phyloP scores from a whole-genome alignment of 2,888 invertebrate species.

The Campoplex nolae region DNA sequence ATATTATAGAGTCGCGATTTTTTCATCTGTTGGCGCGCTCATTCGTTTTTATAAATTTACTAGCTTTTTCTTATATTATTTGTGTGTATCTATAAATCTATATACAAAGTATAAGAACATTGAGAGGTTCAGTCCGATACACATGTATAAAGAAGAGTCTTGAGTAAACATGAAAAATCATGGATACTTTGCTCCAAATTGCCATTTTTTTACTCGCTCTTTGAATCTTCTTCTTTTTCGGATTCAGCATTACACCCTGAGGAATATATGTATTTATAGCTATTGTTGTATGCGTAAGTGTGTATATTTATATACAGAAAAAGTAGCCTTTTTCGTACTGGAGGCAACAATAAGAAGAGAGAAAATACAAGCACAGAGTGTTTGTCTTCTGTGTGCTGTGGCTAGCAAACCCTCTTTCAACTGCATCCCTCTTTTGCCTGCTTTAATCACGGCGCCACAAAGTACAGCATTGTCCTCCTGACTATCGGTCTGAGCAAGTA shows the following conservation, averaged over 20 bases:
- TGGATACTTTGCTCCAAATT: conserved; percentile 50
- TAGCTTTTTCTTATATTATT: not conserved
- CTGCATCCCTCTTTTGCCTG: conserved; percentile 58
- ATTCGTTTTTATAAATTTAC: conserved; percentile 68
- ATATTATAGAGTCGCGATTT: conserved; percentile 1
- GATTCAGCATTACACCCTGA: conserved; percentile 20
- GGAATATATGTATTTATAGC: not conserved
- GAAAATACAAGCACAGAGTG: conserved; percentile 33
- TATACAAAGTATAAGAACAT: not conserved
- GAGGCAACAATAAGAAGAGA: conserved; percentile 24
- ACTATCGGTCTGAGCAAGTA: conserved; percentile 80
- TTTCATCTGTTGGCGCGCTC: conserved; percentile 51
- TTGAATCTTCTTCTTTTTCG: conserved; percentile 19
- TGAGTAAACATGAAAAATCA: conserved; percentile 20
- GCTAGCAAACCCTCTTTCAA: conserved; percentile 54
- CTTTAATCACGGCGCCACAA: conserved; percentile 80
- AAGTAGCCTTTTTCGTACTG: conserved; percentile 53
- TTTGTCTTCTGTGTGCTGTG: conserved; percentile 59
- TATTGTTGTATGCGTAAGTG: not conserved
- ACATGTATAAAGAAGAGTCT: not conserved
- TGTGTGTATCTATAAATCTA: not conserved
- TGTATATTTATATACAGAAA: conserved; percentile 22
- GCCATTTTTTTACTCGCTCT: conserved; percentile 48
- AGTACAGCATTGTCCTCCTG: conserved; percentile 80
- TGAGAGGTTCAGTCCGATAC: not conserved